These are phyloP conservation scores for Rhagonycha fulva DNA, from an alignment of 2,888 invertebrate species.

Conservation along the genomic window DNA sequence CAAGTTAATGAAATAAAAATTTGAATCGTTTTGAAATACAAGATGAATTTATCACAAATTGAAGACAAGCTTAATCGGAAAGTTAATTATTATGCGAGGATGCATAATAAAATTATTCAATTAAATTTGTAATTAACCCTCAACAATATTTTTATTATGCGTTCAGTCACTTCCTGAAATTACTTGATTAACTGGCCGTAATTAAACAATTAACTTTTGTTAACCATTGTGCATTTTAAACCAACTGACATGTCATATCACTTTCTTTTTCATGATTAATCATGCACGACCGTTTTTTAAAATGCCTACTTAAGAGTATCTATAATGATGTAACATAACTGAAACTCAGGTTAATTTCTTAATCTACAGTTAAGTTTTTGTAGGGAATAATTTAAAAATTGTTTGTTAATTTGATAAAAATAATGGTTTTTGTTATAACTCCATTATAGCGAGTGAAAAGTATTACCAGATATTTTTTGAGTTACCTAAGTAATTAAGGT, in stretches of 20 bases:
- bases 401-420: background rate
- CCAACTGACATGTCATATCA: background rate
- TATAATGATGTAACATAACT: background rate
- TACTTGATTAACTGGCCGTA: background rate
- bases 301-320: background rate
- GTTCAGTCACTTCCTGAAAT: background rate
- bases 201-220: background rate
- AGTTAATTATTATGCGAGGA: background rate
- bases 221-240: background rate
- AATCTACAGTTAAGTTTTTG: background rate
- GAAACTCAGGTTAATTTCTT: background rate
- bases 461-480: background rate
- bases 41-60: background rate
- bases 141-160: too few relatives aligned
- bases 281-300: conserved; percentile 5
- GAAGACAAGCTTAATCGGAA: background rate
- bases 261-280: conserved; percentile 13
- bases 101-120: background rate
- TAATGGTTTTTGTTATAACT: background rate
- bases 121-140: background rate
- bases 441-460: background rate
- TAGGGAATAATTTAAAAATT: background rate
- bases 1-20: background rate
- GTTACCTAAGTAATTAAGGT: conserved; percentile 2
- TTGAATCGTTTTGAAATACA: background rate